Evolutionary conservation across 2,113 vertebrate species (phyloP).

Genomic region (Laticauda laticaudata): DNA sequence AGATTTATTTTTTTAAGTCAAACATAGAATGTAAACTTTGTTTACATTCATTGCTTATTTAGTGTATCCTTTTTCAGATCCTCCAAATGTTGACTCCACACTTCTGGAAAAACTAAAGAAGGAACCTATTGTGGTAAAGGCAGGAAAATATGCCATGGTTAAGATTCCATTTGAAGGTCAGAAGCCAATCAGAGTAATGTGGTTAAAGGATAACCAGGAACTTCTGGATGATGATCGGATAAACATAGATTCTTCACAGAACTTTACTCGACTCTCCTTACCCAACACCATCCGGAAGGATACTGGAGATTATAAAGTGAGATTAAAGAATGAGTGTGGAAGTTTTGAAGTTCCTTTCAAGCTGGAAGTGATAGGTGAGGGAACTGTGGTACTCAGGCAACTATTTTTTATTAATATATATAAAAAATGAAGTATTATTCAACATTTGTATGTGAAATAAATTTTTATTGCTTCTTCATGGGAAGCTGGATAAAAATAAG

Average conservation of each 20-base stretch:
- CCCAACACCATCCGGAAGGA: constrained; percentile 74
- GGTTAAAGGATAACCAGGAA: constrained; percentile 81
- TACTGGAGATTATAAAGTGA: constrained; percentile 81
- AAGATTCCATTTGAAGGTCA: constrained; percentile 77
- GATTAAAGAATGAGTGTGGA: constrained; percentile 82
- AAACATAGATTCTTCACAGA: constrained; percentile 71
- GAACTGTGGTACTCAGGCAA: rapidly evolving
- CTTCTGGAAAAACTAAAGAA: constrained; percentile 71
- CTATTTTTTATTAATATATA: neutral
- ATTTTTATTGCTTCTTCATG: neutral
- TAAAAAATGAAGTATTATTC: neutral
- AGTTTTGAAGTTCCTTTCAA: constrained; percentile 69
- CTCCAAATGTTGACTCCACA: constrained; percentile 77
- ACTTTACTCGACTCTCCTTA: constrained; percentile 72
- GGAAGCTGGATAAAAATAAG: neutral
- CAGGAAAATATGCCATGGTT: constrained; percentile 73
- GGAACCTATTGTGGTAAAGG: constrained; percentile 75
- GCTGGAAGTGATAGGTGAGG: constrained; percentile 80
- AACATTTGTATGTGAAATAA: neutral
- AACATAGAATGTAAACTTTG: neutral
- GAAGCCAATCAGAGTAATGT: constrained; percentile 77
- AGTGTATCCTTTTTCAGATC: constrained; percentile 66
- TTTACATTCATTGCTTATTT: neutral
- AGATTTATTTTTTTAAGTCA: neutral
- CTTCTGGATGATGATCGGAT: constrained; percentile 64